Evolutionary conservation across 2,888 invertebrate genomes (phyloP), one percentile per base, ranked within the genome.

Genomic region (Terebella lapidaria): DNA sequence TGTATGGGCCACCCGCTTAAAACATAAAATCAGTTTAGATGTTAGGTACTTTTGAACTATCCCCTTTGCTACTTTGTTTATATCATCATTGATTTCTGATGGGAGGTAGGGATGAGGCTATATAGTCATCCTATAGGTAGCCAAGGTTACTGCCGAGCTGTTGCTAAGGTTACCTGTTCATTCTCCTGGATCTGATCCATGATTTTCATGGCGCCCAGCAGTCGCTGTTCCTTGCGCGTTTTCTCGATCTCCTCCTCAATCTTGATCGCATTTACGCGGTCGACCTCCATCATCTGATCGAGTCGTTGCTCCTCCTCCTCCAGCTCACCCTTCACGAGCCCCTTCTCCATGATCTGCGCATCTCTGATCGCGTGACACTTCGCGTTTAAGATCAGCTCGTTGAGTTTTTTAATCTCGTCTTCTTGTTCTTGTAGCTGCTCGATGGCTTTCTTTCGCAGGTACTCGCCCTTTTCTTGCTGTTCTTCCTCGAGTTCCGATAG

Each of bases 351-450:
- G 25, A 81, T 72, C 68, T 81, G 81, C 4, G 80, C 80, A 67
- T 81, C 81, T 27, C 81, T 65, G 63, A 81, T 81, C 2, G 80
- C 79, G 60, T 81, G 81, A 59, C 79, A 79, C 66, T 81, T 81
- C 30, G 81, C 80, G 65, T 80, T 79, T 55, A 78, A 68, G 52
- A 81, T 81, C 54, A 80, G 65, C 79, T 80, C 80, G 67, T 81
- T 80, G 10, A 81, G 65, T 55, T 79, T 73, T 70, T 81, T 81
- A 62, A 81, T 80, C 66, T 81, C 80, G 68, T 81, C 81, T 59
- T 80, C 81, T 59, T 80, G 77, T 61, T 81, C 81, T 62, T 79
- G 77, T 51, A 78, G 68, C 71, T 76, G 73, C 56, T 75, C 74
- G 56, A 76, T 77, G 3, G 81, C 81, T 59, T 72, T 75, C 54